These are phyloP conservation scores for Athene noctua DNA, from an alignment of 2,113 vertebrate species.

Conservation along the genomic window DNA sequence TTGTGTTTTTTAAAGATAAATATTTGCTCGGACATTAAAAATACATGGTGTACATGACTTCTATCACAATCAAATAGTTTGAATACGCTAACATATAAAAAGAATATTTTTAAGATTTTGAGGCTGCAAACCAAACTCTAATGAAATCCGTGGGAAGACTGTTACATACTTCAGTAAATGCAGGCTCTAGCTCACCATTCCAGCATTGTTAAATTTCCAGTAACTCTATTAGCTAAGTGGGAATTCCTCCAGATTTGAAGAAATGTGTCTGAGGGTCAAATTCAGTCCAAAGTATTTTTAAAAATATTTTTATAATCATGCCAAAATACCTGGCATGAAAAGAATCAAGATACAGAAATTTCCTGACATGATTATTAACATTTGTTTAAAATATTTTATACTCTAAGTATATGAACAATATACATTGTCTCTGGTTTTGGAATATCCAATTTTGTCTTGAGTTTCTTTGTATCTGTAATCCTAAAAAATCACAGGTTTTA, in stretches of 20 bases:
- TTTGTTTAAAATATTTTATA: background rate
- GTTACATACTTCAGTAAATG: background rate
- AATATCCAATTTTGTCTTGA: background rate
- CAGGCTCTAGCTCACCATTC: background rate
- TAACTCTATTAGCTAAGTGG: background rate
- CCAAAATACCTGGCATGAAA: background rate
- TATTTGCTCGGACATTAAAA: background rate
- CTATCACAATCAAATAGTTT: background rate
- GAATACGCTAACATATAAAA: background rate
- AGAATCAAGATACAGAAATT: background rate
- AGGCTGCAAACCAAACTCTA: background rate
- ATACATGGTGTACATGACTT: too few relatives aligned
- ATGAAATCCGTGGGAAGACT: background rate
- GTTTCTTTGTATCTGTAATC: background rate
- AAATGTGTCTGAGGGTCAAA: background rate
- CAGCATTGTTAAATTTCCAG: background rate
- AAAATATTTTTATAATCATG: background rate
- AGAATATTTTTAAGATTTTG: background rate
- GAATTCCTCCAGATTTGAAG: background rate
- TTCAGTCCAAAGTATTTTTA: background rate
- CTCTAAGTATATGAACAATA: background rate
- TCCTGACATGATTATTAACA: background rate
- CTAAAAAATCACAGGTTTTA: background rate
- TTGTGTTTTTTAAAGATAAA: background rate
- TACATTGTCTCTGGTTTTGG: background rate